Evolutionary conservation across 1,140 invertebrate species (phyloP).

Genomic region (Drosophila pallidifrons): DNA sequence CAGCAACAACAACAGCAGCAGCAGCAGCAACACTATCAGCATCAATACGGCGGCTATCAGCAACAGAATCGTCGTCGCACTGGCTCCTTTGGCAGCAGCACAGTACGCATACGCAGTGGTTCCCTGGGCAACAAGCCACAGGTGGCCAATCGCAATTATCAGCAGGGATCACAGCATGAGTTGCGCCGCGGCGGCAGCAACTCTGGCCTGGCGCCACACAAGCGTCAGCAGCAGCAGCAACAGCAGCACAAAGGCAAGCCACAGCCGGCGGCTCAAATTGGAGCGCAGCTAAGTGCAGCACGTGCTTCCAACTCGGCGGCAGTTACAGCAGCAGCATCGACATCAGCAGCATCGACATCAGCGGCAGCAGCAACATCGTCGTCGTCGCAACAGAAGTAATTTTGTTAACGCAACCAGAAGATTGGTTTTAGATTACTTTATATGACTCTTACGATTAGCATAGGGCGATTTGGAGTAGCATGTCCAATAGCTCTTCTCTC

Average conservation of each 20-base stretch:
- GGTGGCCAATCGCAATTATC: constrained; percentile 72
- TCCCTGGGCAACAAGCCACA: constrained; percentile 82
- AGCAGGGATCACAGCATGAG: constrained; percentile 76
- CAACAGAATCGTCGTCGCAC: constrained; percentile 78
- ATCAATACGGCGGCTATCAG: constrained; percentile 62
- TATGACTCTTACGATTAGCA: constrained; percentile 67
- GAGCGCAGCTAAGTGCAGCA: constrained; percentile 49
- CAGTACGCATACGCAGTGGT: constrained; percentile 84
- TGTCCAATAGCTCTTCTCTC: constrained; percentile 49
- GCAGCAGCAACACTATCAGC: constrained; percentile 57
- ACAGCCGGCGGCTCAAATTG: constrained; percentile 44
- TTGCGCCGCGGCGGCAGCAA: constrained; percentile 76
- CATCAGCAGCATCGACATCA: constrained; percentile 29
- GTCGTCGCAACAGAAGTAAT: constrained; percentile 76
- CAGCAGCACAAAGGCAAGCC: constrained; percentile 52
- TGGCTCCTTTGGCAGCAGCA: constrained; percentile 84
- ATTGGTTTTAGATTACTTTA: constrained; percentile 68
- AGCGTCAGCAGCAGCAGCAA: constrained; percentile 62
- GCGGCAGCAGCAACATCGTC: constrained; percentile 40
- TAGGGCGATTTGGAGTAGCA: constrained; percentile 25
- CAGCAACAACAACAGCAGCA: constrained; percentile 72
- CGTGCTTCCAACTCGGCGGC: constrained; percentile 51
- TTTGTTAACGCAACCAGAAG: constrained; percentile 47
- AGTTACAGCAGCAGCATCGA: constrained; percentile 10
- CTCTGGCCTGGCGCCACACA: constrained; percentile 68